Evolutionary conservation across 1,140 invertebrate species (phyloP).

Genomic region (Ditylenchus dipsaci): DNA sequence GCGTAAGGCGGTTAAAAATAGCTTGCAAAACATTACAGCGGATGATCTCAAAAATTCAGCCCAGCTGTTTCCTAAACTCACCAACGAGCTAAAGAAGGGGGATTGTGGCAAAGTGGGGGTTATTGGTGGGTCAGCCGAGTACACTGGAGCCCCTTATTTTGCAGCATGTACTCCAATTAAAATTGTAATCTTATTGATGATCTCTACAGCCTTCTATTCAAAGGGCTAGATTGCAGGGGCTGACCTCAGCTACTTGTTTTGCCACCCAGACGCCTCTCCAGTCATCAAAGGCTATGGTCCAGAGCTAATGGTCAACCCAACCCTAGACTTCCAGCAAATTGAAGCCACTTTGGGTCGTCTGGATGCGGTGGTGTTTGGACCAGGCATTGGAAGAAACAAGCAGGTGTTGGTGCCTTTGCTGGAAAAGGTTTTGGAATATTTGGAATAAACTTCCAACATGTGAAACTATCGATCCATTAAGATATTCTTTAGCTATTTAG

Average conservation of each 20-base stretch:
- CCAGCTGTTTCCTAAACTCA: constrained; percentile 22
- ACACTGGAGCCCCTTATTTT: constrained; percentile 38
- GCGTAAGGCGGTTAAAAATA: no score
- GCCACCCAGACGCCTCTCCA: constrained; percentile 65
- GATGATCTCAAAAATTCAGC: background rate
- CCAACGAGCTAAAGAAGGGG: constrained; percentile 33
- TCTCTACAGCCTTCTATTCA: constrained; percentile 11
- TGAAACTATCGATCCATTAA: no score
- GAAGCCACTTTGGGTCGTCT: constrained; percentile 16
- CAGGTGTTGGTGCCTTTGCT: constrained; percentile 52
- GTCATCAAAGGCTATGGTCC: constrained; percentile 93
- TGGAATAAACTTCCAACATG: constrained; percentile 66
- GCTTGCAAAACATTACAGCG: background rate
- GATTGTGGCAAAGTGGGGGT: constrained; percentile 46
- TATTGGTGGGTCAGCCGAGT: constrained; percentile 35
- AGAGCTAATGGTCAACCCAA: constrained; percentile 90
- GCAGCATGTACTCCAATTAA: constrained; percentile 13
- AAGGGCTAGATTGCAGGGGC: constrained; percentile 22
- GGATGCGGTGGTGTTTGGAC: constrained; percentile 80
- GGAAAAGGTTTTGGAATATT: constrained; percentile 59
- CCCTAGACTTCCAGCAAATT: constrained; percentile 60
- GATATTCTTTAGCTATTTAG: no score
- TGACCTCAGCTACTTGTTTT: constrained; percentile 39
- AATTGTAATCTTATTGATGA: constrained; percentile 17
- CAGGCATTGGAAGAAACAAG: constrained; percentile 74